Base-by-base conservation (phyloP, 2,113 vertebrate species). In the Gallinago undulata region DNA sequence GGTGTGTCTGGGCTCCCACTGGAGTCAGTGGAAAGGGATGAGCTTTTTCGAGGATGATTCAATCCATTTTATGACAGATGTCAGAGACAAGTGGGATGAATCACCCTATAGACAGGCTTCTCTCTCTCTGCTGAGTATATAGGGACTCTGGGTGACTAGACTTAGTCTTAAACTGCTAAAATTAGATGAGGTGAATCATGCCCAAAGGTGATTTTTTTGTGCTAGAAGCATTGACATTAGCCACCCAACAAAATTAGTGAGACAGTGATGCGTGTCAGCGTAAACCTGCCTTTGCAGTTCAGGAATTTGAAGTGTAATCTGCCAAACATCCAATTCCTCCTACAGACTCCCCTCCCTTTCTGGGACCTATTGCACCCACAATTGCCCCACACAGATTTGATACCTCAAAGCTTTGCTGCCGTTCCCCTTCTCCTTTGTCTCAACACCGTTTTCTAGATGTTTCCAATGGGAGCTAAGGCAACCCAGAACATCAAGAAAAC, bases 131-230 rank as follows among this genome's bases (percentile, higher is more conserved):
- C 35, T 79, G 62, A 78, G 50, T 41, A 51, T 63, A 59, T 2
- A 78, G 21, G 24, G 30, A 43, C 45, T 59, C 56, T 75, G 51
- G n/a, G 67, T 94, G 80, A 95, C 77, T 84, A 91, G 80, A 60
- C 39, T 39, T 64, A 47, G 33, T n/a, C 66, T 93, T 72, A 76
- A 89, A 45, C 1, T 3, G 48, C 81, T 96, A 94, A 97, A 96
- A 96, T 95, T 94, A 96, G 84, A n/a, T 81, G 14, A 89, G 30
- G 21, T 93, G 70, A 96, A 82, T 97, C 93, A 96, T 30, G 22
- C 22, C 11, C 24, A 91, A 78, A 94, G 62, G 81, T 91, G 62
- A 64, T 69, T 87, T 92, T 69, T 57, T 18, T 51, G 13, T 41
- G 51, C 39, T 68, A 72, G 77, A 87, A 92, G 41, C 13, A 5